phyloP scores from a whole-genome alignment of 2,888 invertebrate genomes.

The Helobdella robusta region DNA sequence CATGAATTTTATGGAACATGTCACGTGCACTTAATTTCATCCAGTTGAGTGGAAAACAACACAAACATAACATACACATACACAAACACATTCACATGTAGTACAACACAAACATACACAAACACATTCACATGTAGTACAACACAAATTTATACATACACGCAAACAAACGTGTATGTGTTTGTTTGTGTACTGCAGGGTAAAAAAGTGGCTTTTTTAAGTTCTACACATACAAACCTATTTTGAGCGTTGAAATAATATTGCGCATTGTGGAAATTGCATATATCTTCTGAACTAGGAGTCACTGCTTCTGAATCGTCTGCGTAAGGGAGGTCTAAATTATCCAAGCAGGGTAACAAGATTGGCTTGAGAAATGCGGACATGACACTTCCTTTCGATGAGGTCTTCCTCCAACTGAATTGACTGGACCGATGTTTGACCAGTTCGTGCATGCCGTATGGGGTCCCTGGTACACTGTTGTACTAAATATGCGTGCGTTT shows the following conservation, averaged over 20 bases:
- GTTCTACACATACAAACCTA: too few relatives aligned
- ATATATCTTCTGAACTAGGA: conserved; percentile 77
- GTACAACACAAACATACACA: too few relatives aligned
- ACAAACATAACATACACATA: too few relatives aligned
- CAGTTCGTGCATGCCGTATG: conserved; percentile 65
- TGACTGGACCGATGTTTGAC: conserved; percentile 50
- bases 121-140: too few relatives aligned
- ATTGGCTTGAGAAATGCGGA: conserved; percentile 21
- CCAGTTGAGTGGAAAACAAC: neutral
- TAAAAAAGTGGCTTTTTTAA: too few relatives aligned
- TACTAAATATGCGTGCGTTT: too few relatives aligned
- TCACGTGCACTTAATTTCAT: neutral
- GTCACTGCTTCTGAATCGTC: conserved; percentile 55
- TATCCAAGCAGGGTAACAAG: conserved; percentile 28
- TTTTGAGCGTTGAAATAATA: conserved; percentile 6
- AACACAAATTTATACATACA: too few relatives aligned
- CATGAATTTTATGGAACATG: neutral
- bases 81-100: too few relatives aligned
- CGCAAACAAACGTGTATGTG: too few relatives aligned
- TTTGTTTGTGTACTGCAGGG: too few relatives aligned
- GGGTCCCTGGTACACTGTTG: conserved; percentile 90
- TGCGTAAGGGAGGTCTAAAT: conserved; percentile 31
- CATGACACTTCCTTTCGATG: conserved; percentile 30
- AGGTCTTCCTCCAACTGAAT: conserved; percentile 45
- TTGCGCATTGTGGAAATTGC: conserved; percentile 38